Conservation (phyloP, 2,888 invertebrate species). For the Meteorus cinctellus region DNA sequence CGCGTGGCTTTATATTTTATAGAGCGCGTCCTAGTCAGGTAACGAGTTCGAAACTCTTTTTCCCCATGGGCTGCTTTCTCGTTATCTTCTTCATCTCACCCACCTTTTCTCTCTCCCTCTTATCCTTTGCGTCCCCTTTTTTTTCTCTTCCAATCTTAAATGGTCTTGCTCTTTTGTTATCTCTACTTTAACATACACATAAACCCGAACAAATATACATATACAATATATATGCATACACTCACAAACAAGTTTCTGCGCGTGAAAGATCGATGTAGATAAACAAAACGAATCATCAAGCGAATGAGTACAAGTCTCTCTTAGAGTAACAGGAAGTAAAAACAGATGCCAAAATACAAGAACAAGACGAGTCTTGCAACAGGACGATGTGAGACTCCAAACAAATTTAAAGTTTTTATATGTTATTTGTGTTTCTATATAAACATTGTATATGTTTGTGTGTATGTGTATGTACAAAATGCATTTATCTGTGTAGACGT, state of each 20-base stretch:
- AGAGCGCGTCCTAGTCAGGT: conserved; percentile 33
- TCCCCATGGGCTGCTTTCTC: conserved; percentile 52
- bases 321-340: conserved; percentile 22
- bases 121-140: conserved; percentile 17
- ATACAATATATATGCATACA: neutral
- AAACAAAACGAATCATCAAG: conserved; percentile 27
- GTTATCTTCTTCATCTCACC: conserved; percentile 49
- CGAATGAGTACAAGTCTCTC: conserved; percentile 32
- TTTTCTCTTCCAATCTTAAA: conserved; percentile 30
- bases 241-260: neutral
- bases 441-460: neutral
- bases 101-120: conserved; percentile 28
- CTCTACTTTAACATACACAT: neutral
- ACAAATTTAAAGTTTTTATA: conserved; percentile 15
- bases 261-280: conserved; percentile 44
- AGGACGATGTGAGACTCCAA: conserved; percentile 11
- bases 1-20: conserved; percentile 30
- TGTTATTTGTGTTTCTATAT: conserved; percentile 18
- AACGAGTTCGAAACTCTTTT: conserved; percentile 56
- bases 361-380: neutral
- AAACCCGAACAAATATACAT: neutral
- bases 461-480: neutral
- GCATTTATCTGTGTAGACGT: conserved; percentile 19
- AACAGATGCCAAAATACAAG: conserved; percentile 29
- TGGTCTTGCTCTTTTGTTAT: conserved; percentile 19